Conservation (phyloP, 2,113 vertebrate species). For the Rhinopithecus roxellana region DNA sequence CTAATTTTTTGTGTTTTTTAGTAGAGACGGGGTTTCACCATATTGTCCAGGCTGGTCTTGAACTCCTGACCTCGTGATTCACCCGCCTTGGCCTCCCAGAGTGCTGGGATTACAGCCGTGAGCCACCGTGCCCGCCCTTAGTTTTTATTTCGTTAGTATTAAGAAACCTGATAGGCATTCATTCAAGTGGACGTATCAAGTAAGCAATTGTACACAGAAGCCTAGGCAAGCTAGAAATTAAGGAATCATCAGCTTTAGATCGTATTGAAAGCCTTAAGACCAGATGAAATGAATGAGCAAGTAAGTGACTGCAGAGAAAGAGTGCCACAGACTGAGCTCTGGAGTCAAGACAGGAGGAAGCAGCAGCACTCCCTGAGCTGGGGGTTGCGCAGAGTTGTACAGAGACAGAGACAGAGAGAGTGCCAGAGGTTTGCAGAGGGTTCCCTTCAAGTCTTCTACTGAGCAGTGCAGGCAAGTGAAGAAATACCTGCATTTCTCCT, state of each 20-base stretch:
- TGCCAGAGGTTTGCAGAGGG: not conserved
- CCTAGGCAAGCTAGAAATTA: not conserved
- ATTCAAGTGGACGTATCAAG: not conserved
- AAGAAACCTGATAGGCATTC: not conserved
- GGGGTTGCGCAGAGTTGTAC: not conserved
- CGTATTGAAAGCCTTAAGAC: not conserved
- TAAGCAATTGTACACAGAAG: not conserved
- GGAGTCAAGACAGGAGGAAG: not conserved
- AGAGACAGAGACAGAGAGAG: not conserved
- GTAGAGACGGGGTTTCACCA: too few species aligned
- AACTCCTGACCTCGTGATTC: too few species aligned
- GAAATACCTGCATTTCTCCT: too few species aligned
- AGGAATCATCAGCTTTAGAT: not conserved
- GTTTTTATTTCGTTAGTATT: not conserved
- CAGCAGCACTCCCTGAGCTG: not conserved
- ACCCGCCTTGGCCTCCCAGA: too few species aligned
- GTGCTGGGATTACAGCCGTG: too few species aligned
- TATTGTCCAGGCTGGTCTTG: too few species aligned
- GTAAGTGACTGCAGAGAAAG: not conserved
- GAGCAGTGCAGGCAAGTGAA: too few species aligned
- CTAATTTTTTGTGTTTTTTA: too few species aligned
- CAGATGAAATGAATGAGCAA: not conserved
- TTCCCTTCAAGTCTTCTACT: not conserved
- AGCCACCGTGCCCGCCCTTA: too few species aligned
- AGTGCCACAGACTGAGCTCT: not conserved